Percentiles rank a stretch among this genome's conserved stretches.
Conservation (phyloP, 2,797 vertebrate genomes). For the Acanthiza pusilla region DNA sequence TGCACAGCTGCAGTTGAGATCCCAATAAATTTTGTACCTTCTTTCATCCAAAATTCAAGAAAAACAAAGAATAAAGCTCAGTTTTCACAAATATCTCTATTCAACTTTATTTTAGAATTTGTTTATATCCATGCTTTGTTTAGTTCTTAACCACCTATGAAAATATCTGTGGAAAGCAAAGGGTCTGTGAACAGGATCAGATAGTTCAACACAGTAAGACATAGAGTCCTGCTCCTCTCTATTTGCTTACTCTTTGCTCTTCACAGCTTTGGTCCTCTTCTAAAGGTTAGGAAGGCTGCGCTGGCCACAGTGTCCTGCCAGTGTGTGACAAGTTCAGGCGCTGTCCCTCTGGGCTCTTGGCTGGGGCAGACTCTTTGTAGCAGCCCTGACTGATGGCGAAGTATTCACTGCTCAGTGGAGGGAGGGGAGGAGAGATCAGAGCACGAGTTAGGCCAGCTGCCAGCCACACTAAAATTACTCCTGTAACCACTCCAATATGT, state of each 20-base stretch:
- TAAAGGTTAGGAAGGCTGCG: neutral
- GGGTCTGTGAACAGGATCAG: neutral
- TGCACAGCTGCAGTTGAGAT: neutral
- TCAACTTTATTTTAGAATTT: neutral
- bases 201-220: neutral
- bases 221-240: neutral
- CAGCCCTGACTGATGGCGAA: neutral
- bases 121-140: neutral
- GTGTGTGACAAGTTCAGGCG: neutral
- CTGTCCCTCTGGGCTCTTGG: neutral
- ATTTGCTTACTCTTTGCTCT: constrained; percentile 3
- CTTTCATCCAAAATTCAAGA: neutral
- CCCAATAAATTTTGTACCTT: neutral
- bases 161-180: neutral
- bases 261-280: neutral
- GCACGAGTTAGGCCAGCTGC: constrained; percentile 48
- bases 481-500: constrained; percentile 68
- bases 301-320: neutral
- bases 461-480: constrained; percentile 61
- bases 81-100: neutral
- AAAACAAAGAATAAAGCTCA: neutral
- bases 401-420: neutral
- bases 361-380: neutral
- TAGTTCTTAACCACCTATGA: neutral
- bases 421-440: constrained; percentile 16